Evolutionary conservation across 2,888 invertebrate species (phyloP).

Genomic region (Drosophila anceps): DNA sequence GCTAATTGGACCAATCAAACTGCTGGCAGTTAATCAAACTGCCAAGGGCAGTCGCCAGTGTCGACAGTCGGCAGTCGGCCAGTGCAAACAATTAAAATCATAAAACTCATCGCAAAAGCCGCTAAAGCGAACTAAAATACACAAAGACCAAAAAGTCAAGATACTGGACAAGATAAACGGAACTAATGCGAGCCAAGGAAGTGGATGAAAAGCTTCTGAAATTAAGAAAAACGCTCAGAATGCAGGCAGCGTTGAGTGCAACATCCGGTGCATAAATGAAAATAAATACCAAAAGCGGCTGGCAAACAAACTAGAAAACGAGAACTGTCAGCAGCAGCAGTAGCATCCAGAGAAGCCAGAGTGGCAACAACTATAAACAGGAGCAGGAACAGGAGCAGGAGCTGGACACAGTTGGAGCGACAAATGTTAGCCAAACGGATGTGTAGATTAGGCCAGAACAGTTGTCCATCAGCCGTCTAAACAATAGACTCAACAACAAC

Average conservation of each 20-base stretch:
- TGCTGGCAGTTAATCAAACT: constrained; percentile 67
- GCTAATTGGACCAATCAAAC: constrained; percentile 61
- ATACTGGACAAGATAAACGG: constrained; percentile 65
- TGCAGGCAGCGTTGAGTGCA: constrained; percentile 63
- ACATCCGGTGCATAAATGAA: constrained; percentile 79
- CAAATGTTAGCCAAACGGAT: constrained; percentile 76
- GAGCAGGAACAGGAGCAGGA: constrained; percentile 9
- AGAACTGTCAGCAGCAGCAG: constrained; percentile 62
- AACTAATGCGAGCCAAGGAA: constrained; percentile 67
- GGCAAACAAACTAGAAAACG: constrained; percentile 40
- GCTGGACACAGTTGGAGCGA: constrained; percentile 58
- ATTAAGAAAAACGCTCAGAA: constrained; percentile 63
- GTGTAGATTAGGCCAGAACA: constrained; percentile 74
- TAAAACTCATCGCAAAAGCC: constrained; percentile 52
- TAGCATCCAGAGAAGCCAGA: constrained; percentile 1
- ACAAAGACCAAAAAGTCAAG: constrained; percentile 54
- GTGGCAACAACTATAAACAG: constrained; percentile 16
- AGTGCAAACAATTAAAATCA: constrained; percentile 69
- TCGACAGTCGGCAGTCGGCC: constrained; percentile 16
- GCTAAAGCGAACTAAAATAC: constrained; percentile 32
- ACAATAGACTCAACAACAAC: constrained; percentile 70
- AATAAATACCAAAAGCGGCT: constrained; percentile 59
- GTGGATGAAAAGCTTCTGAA: constrained; percentile 46
- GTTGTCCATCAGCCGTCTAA: constrained; percentile 64
- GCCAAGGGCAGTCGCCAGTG: constrained; percentile 45